Conservation (phyloP, 2,888 invertebrate genomes). For the Euclidia mi region DNA sequence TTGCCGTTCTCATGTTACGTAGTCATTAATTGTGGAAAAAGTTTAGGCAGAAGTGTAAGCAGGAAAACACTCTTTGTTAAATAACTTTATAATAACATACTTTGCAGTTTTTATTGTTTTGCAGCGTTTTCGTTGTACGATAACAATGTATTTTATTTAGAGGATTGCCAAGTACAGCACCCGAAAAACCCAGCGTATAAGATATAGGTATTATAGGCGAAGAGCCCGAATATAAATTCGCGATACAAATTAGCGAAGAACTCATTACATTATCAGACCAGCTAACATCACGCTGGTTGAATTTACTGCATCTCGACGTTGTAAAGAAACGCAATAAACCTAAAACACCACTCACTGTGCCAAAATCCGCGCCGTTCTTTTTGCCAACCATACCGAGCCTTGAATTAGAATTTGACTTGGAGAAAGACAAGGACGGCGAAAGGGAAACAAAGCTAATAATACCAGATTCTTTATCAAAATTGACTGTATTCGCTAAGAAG, state of each 20-base stretch:
- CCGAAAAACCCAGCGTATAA: slow-evolving; percentile 82
- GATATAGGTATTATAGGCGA: slow-evolving; percentile 82
- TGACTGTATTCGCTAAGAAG: slow-evolving; percentile 92
- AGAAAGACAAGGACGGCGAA: slow-evolving; percentile 76
- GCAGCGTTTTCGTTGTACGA: no score
- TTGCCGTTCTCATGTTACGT: no score
- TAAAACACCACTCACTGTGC: slow-evolving; percentile 94
- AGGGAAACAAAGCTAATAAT: slow-evolving; percentile 87
- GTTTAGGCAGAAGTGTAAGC: no score
- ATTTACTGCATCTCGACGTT: slow-evolving; percentile 95
- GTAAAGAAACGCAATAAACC: slow-evolving; percentile 98
- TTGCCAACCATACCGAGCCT: slow-evolving; percentile 96
- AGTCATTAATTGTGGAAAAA: no score
- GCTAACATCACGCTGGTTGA: slow-evolving; percentile 97
- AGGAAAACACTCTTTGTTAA: no score
- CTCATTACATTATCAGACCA: slow-evolving; percentile 96
- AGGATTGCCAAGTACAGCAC: slow-evolving; percentile 84
- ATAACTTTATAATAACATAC: no score
- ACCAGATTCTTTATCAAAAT: slow-evolving; percentile 91
- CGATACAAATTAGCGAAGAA: slow-evolving; percentile 93
- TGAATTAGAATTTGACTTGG: slow-evolving; percentile 94
- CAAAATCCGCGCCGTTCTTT: slow-evolving; percentile 98
- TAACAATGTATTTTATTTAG: slow-evolving; percentile 3
- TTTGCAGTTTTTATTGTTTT: no score
- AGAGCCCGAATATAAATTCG: slow-evolving; percentile 92